Conservation (phyloP, 2,797 vertebrate genomes). For the Gallinago solitaria region DNA sequence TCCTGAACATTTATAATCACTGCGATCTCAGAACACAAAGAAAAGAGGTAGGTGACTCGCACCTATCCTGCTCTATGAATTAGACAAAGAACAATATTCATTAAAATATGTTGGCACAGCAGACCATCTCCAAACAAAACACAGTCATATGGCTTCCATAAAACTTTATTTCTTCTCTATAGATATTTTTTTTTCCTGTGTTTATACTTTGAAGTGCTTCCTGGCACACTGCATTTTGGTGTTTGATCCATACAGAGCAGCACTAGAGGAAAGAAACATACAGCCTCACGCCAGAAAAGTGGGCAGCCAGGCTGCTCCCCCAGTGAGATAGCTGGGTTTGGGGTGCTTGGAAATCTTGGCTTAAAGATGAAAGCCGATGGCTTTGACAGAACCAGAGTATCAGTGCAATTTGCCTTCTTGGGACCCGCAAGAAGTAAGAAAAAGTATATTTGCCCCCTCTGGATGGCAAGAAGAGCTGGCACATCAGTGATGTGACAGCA, state of each 20-base stretch:
- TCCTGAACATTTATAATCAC: background rate
- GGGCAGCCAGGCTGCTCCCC: background rate
- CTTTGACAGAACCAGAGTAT: background rate
- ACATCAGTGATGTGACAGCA: rapidly evolving
- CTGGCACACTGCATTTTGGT: background rate
- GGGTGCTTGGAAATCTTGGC: background rate
- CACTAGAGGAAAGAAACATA: background rate
- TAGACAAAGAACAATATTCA: background rate
- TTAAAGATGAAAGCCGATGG: background rate
- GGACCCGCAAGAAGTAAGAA: background rate
- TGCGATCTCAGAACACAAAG: background rate
- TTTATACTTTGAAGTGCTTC: background rate
- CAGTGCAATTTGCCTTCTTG: background rate
- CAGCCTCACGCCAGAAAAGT: background rate
- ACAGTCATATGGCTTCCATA: background rate
- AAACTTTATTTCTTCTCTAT: background rate
- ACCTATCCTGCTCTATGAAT: background rate
- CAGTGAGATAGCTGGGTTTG: background rate
- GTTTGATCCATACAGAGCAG: background rate
- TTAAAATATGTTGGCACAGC: background rate
- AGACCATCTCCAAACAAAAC: background rate
- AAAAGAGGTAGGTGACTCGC: background rate
- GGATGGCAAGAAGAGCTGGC: background rate
- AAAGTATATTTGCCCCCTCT: background rate
- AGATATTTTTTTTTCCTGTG: background rate